Evolutionary conservation across 2,888 invertebrate species (phyloP), one percentile per base, ranked within the genome.

Genomic region (Synergus gifuensis): DNA sequence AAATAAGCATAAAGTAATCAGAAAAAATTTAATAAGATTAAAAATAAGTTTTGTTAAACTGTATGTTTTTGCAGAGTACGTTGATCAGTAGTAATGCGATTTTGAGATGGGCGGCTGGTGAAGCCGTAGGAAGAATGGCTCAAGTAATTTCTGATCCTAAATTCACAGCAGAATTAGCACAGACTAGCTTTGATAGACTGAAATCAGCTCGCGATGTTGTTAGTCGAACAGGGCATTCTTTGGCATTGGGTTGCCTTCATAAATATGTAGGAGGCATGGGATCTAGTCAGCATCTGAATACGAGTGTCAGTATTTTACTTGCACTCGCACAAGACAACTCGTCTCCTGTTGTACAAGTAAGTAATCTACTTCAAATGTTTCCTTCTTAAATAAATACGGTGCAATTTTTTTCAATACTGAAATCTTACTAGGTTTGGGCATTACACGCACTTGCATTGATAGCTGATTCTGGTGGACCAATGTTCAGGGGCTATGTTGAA

Each of bases 401-500:
- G 18, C 1, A 14, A 62, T 60, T 16, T 12, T 36, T 11, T 76
- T 9, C 22, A 2, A 28, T 63, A 58, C 36, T 49, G 18, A 49
- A 40, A 40, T n/a, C 66, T 42, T 22, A 28, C 49, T 36, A 97
- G 96, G 97, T 98, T 49, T 99, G 99, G 99, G 97, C 99, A 0
- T 93, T 99, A 16, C 98, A 99, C 93, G 98, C 99, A 0, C 93
- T 99, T 40, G 97, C 98, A 0, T 94, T 99, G 83, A 97, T 99
- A 81, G 98, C 98, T 4, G 99, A 99, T 92, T 98, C 99, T 0
- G 98, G 99, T 0, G 99, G 99, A 0, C 99, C 99, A 0, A 99
- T 99, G 98, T 99, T 99, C 93, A 95, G 99, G 36, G 96, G 98
- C 42, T 99, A 98, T 92, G 98, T 99, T 22, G 99, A 99, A 90